Evolutionary conservation across 2,888 invertebrate species (phyloP), one percentile per base, ranked within the genome.

Genomic region (Caenorhabditis wallacei): DNA sequence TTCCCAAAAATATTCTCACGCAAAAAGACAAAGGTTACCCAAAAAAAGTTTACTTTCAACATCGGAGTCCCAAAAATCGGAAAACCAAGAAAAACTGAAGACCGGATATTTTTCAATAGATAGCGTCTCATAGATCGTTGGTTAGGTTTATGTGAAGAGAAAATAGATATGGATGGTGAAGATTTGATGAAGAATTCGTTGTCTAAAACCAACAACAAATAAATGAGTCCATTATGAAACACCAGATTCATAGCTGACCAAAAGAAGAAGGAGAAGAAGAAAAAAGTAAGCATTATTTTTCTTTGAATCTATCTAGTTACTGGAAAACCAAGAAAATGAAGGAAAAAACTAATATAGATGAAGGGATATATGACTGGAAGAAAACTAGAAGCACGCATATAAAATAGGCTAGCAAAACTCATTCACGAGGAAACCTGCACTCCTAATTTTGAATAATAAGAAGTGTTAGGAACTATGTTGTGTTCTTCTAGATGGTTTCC

Each of bases 81-180:
- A 53, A 37, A 43, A 56, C 8, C 16, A 10, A 40, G 43, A 1
- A 48, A 43, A 54, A 69, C 43, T n/a, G 48, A 56, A 26, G 20
- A 69, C 70, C 48, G 70, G 57, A 48, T 57, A 57, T 70, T 70
- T 57, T 57, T 57, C 57, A 46, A 64, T 20, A 61, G 48, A 51
- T 43, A 74, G 64, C 22, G 74, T 64, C 64, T 74, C 74, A 74
- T 30, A 74, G 74, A 74, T 74, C 48, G 64, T 48, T 66, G 35
- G 18, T 48, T 35, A 18, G 40, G 30, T 30, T 35, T n/a, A n/a
- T n/a, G 20, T 30, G 59, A 22, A 51, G 35, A 20, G 30, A 71
- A 71, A 71, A 59, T 48, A 70, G 57, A 59, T 20, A 43, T 20
- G 57, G 46, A 46, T 48, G 43, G 43, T 43, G 26, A 30, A 46